These are phyloP conservation scores for Noctua janthina DNA, from an alignment of 2,888 invertebrate genomes.

Conservation along the genomic window DNA sequence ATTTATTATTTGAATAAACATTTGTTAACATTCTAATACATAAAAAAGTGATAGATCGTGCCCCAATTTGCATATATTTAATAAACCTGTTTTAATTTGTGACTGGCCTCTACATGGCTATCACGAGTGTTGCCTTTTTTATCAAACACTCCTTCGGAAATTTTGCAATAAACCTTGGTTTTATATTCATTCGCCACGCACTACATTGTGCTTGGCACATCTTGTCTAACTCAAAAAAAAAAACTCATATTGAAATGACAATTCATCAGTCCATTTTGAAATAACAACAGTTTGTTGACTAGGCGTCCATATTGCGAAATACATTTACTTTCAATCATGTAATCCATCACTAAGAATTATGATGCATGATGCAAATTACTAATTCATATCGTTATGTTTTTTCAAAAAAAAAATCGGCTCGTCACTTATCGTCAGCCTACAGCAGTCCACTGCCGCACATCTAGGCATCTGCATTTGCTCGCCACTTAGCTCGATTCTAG, in stretches of 20 bases:
- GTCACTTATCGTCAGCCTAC: background rate
- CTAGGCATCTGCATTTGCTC: background rate
- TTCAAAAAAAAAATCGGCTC: too few relatives aligned
- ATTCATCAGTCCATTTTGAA: too few relatives aligned
- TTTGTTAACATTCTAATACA: slow-evolving; percentile 10
- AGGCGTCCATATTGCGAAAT: too few relatives aligned
- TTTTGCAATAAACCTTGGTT: slow-evolving; percentile 40
- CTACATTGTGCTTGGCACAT: background rate
- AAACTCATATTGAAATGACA: background rate
- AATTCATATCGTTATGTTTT: too few relatives aligned
- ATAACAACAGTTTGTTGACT: too few relatives aligned
- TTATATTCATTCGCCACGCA: slow-evolving; percentile 14
- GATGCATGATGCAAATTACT: too few relatives aligned
- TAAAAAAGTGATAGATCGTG: slow-evolving; percentile 2
- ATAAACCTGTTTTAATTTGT: slow-evolving; percentile 23
- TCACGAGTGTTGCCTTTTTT: slow-evolving; percentile 7
- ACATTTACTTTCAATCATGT: too few relatives aligned
- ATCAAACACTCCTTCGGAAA: slow-evolving; percentile 7
- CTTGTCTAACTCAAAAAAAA: background rate
- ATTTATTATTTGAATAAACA: slow-evolving; percentile 17
- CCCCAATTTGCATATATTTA: slow-evolving; percentile 10
- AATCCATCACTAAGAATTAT: too few relatives aligned
- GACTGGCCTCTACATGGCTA: slow-evolving; percentile 32
- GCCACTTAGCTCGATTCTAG: background rate
- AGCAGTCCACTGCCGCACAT: background rate